These are phyloP conservation scores for Brachionus calyciflorus DNA, from an alignment of 1,140 invertebrate species.

Conservation along the genomic window DNA sequence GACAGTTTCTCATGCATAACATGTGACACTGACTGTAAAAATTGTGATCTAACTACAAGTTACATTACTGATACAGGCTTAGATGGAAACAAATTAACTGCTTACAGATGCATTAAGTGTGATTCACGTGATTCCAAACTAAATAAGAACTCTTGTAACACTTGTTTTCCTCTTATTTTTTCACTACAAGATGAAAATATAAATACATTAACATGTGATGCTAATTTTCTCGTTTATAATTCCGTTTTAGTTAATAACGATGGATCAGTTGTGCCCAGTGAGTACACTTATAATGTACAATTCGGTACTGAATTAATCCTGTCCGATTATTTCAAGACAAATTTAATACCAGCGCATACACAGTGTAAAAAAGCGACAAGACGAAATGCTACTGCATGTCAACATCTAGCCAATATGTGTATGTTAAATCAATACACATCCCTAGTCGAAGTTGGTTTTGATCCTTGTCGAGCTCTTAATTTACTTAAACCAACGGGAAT, in stretches of 20 bases:
- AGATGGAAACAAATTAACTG: neutral
- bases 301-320: neutral
- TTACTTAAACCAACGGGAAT: conserved; percentile 48
- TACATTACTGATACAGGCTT: neutral
- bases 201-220: neutral
- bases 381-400: conserved; percentile 61
- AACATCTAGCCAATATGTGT: conserved; percentile 69
- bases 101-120: conserved; percentile 8
- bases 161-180: conserved; percentile 28
- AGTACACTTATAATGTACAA: neutral
- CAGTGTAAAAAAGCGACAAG: neutral
- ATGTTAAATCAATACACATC: conserved; percentile 62
- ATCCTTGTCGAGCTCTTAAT: conserved; percentile 57
- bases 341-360: conserved; percentile 3
- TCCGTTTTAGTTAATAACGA: neutral
- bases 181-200: neutral
- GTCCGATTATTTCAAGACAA: neutral
- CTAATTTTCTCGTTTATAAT: neutral
- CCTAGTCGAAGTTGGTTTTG: conserved; percentile 61
- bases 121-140: neutral
- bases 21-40: neutral
- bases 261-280: neutral
- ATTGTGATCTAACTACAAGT: neutral
- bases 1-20: conserved; percentile 25
- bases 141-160: neutral